These are phyloP conservation scores for Malacoctenus gilli DNA, from an alignment of 2,797 vertebrate genomes.

Conservation along the genomic window DNA sequence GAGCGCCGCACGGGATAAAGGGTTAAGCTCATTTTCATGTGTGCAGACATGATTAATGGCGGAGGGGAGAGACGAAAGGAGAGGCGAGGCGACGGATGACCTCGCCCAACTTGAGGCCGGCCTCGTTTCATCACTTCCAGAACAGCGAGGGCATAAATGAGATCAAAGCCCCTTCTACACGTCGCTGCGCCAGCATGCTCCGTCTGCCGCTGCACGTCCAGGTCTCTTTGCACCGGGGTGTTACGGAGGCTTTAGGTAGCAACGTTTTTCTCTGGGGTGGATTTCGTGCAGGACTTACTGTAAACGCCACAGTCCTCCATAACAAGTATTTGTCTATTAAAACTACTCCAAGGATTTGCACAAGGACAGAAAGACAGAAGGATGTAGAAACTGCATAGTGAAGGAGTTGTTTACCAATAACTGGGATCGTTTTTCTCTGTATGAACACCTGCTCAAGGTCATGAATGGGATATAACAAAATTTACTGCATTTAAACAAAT, in stretches of 20 bases:
- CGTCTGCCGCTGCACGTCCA: conserved; percentile 40
- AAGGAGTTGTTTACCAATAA: no score
- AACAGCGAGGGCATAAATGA: conserved; percentile 51
- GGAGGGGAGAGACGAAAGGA: conserved; percentile 8
- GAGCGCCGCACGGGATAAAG: conserved; percentile 52
- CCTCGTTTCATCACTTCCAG: conserved; percentile 56
- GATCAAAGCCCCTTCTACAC: no score
- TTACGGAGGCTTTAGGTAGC: conserved; percentile 53
- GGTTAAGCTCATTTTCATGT: conserved; percentile 68
- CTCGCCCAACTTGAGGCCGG: conserved; percentile 37
- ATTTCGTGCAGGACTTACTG: conserved; percentile 52
- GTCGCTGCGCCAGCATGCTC: no score
- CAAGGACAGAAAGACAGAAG: conserved; percentile 16
- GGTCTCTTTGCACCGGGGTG: conserved; percentile 30
- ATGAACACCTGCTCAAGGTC: conserved; percentile 3
- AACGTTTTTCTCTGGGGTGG: conserved; percentile 49
- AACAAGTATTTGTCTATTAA: conserved; percentile 54
- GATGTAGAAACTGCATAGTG: neutral
- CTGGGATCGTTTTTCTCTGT: neutral
- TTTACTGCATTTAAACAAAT: conserved; percentile 20
- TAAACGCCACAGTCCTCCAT: conserved; percentile 42
- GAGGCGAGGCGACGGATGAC: conserved; percentile 30
- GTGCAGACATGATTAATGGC: conserved; percentile 70
- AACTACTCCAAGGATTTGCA: conserved; percentile 35
- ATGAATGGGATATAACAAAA: conserved; percentile 7